A percentile compares a stretch with the other conserved stretches of the same genome.
Evolutionary conservation across 2,888 invertebrate genomes (phyloP).

Genomic region (Eupithecia subumbrata): DNA sequence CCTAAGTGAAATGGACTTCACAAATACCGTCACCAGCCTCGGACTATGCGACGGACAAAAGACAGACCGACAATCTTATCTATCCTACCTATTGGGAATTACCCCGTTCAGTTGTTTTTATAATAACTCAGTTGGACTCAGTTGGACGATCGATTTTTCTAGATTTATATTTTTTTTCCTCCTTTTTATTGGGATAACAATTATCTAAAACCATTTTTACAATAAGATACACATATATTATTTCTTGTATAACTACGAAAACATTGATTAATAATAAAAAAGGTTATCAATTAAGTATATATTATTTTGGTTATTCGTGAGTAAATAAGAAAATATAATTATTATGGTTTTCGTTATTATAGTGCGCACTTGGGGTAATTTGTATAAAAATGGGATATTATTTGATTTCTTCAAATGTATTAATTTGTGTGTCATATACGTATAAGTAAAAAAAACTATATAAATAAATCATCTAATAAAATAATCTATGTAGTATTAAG

Average conservation of each 20-base stretch:
- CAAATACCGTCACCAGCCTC: not conserved
- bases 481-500: too few relatives aligned
- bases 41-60: not conserved
- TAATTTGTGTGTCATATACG: too few relatives aligned
- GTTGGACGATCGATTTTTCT: not conserved
- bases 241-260: not conserved
- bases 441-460: too few relatives aligned
- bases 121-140: not conserved
- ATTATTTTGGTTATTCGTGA: too few relatives aligned
- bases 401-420: too few relatives aligned
- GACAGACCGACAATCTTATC: constrained; percentile 4
- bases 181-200: not conserved
- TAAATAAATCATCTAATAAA: too few relatives aligned
- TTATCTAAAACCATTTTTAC: not conserved
- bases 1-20: not conserved
- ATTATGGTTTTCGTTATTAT: not conserved
- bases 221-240: too few relatives aligned
- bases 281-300: too few relatives aligned
- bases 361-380: too few relatives aligned
- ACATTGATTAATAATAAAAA: not conserved
- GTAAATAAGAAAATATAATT: not conserved
- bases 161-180: not conserved
- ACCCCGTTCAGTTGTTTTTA: not conserved
- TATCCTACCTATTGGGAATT: not conserved
- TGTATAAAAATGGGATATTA: too few relatives aligned